Evolutionary conservation across 2,888 invertebrate species (phyloP), one percentile per base, ranked within the genome.

Genomic region (Andricus curvator): DNA sequence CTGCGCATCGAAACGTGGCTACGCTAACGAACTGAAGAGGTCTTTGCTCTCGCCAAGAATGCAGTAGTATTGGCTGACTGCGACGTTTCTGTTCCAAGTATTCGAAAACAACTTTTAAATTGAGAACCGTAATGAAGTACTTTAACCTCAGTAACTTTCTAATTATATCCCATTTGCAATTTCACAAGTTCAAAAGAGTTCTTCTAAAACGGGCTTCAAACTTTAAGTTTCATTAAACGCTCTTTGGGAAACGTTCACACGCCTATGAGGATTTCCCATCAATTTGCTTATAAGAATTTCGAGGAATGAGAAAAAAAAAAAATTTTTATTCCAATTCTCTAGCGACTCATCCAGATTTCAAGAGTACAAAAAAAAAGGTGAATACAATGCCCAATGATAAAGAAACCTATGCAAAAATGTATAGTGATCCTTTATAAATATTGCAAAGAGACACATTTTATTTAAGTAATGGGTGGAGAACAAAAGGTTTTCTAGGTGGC

Each of bases 31-130:
- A 25, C 62, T 25, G 62, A 62, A 62, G 62, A 25, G 62, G 62
- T 62, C 62, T 62, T 62, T 62, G 62, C 62, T 62, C 25, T 22
- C 62, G 62, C 4, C 56, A n/a, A 62, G 25, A 62, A 62, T 62
- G 62, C 62, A 62, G 62, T 62, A 25, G 62, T 25, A 62, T 62
- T 62, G 62, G 25, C 25, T 25, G 15, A 25, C 62, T 62, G 62
- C 15, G 15, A 62, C 62, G 25, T 62, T 62, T 62, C 62, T 17
- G 25, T 25, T 62, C 15, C 6, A 25, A 62, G 62, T 62, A 25
- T 62, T 25, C 62, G 62, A 62, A 62, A 62, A 62, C 62, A 62
- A 25, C 25, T 62, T 62, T 62, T 15, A 60, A 60, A 60, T 60
- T 60, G n/a, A 60, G n/a, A 60, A 22, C 60, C 15, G 60, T 60